Conservation (phyloP, 2,888 invertebrate species). For the Chorisops tibialis region DNA sequence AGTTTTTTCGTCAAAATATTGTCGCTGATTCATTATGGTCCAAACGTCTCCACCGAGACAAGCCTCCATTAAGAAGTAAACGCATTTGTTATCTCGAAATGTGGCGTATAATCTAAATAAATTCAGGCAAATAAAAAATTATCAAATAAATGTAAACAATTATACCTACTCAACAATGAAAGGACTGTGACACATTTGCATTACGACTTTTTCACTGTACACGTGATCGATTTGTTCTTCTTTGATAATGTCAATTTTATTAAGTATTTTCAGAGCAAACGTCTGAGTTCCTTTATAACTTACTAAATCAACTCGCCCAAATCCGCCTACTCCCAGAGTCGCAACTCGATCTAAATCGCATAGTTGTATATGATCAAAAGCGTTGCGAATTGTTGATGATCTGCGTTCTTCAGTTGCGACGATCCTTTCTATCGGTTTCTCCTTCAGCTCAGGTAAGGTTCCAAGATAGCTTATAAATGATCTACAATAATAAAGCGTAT, state of each 20-base stretch:
- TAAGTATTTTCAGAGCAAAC: conserved; percentile 84
- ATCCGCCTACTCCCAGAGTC: conserved; percentile 89
- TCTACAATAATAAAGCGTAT: conserved; percentile 47
- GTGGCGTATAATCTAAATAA: conserved; percentile 75
- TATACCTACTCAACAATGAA: conserved; percentile 72
- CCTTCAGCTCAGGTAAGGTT: conserved; percentile 54
- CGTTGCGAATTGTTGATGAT: conserved; percentile 47
- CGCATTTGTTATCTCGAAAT: conserved; percentile 85
- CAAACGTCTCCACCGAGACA: conserved; percentile 94
- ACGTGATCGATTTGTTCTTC: conserved; percentile 88
- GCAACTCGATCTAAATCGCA: conserved; percentile 76
- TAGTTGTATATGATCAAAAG: conserved; percentile 67
- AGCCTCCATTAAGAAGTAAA: conserved; percentile 93
- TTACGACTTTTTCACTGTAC: conserved; percentile 81
- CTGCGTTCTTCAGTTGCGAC: conserved; percentile 36
- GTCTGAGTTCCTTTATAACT: conserved; percentile 57
- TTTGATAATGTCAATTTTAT: conserved; percentile 83
- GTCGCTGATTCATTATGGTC: conserved; percentile 84
- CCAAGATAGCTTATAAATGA: conserved; percentile 83
- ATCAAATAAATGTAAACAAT: neutral
- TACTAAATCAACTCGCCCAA: conserved; percentile 82
- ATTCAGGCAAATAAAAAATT: neutral
- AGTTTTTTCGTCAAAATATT: conserved; percentile 76
- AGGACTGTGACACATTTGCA: conserved; percentile 70
- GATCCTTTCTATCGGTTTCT: conserved; percentile 40